A percentile compares a stretch with the other conserved stretches of the same genome.
These are phyloP conservation scores for Trachythela sp. DNA, from an alignment of 64 coral and sea anemone species.

Conservation along the genomic window DNA sequence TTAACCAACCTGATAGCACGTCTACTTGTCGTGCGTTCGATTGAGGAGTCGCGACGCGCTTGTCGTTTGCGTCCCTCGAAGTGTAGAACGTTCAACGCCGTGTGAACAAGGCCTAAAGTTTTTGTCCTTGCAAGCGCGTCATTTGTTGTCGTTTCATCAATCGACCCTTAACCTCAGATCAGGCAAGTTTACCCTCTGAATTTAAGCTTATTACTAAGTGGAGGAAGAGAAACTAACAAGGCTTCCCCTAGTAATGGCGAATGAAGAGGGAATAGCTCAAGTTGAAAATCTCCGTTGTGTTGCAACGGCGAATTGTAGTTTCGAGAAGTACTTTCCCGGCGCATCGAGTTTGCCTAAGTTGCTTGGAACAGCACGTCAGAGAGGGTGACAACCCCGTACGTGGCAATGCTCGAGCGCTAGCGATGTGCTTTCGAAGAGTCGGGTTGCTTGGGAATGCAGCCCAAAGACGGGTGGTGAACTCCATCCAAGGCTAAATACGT, in stretches of 20 bases:
- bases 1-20: background rate
- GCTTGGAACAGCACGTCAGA: slow-evolving; percentile 44
- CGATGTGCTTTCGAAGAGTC: slow-evolving; percentile 41
- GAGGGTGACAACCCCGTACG: slow-evolving; percentile 23
- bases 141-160: background rate
- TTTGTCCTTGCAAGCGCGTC: background rate
- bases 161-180: slow-evolving; percentile 39
- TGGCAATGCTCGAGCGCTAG: background rate
- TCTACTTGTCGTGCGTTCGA: background rate
- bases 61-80: background rate
- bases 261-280: slow-evolving; percentile 1
- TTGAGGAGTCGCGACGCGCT: slow-evolving; percentile 25
- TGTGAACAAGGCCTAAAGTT: slow-evolving; percentile 18
- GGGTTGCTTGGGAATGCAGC: slow-evolving; percentile 33
- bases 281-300: slow-evolving; percentile 18
- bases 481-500: no score
- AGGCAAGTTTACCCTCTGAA: slow-evolving; percentile 25
- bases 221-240: background rate
- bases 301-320: slow-evolving; percentile 33
- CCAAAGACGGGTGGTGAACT: slow-evolving; percentile 22
- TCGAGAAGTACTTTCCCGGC: no score
- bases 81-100: slow-evolving; percentile 14
- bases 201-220: slow-evolving; percentile 33
- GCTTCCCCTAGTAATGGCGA: slow-evolving; percentile 30
- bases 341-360: slow-evolving; percentile 47